Evolutionary conservation across 2,113 vertebrate genomes (phyloP), one percentile per base, ranked within the genome.

Genomic region (Onychostruthus taczanowskii): DNA sequence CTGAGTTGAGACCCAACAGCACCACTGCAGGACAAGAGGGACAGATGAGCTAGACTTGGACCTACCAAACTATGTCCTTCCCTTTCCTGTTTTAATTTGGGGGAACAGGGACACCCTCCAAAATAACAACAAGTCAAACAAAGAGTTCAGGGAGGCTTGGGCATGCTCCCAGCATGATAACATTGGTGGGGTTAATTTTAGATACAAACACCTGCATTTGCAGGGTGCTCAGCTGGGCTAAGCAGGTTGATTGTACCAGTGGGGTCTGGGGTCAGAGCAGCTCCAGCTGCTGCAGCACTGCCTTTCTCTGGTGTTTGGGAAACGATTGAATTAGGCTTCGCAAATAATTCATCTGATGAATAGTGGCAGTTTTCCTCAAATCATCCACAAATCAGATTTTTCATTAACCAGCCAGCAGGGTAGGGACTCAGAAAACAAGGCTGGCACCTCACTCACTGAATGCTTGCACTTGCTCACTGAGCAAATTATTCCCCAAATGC

Each of bases 301-400:
- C 52, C 62, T 64, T 66, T 16, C 47, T 22, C 61, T 63, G 18
- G 46, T 77, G 68, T 74, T 89, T 56, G 68, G 66, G 70, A 79
- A 74, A 43, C 9, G 70, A 96, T 79, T 91, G 93, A 95, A 94
- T 96, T 87, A 94, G 80, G 44, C 66, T 89, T 92, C 1, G 21
- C 77, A 87, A 92, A 92, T 93, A 94, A 87, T 93, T 89, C 67
- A 76, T 47, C 81, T 93, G 88, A 94, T 90, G 94, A 95, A 95
- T 83, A 92, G 94, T 90, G 89, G 92, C 87, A 94, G 87, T 93
- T 94, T 94, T 83, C 87, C 92, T 94, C 96, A 82, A 94, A 87
- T 89, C 78, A 95, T 84, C 93, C 72, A 83, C 94, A 91, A 91
- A 96, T 94, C 95, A 89, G 79, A 86, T 93, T 95, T 95, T 93